These are phyloP conservation scores for Cydia amplana DNA, from an alignment of 1,140 invertebrate genomes.

Conservation along the genomic window DNA sequence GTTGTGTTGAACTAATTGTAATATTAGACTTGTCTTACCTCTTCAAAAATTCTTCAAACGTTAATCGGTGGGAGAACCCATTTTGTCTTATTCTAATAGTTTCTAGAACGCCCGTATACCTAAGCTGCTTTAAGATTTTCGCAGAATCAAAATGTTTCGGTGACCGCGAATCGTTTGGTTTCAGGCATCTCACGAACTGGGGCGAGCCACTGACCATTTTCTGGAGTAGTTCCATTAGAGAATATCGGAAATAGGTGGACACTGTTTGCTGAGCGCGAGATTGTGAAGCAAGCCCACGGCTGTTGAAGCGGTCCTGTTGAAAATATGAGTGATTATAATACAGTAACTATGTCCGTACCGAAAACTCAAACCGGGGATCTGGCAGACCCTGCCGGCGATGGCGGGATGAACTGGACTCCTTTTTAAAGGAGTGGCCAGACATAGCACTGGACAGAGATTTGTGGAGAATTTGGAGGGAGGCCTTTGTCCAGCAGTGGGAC, in stretches of 20 bases:
- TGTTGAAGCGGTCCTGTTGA: slow-evolving; percentile 77
- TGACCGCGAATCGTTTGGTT: slow-evolving; percentile 88
- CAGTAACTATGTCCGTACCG: too few species aligned
- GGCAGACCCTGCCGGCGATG: too few species aligned
- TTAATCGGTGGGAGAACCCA: slow-evolving; percentile 89
- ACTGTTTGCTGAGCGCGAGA: slow-evolving; percentile 91
- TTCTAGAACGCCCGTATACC: slow-evolving; percentile 90
- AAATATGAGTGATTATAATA: neutral
- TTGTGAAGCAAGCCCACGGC: slow-evolving; percentile 86
- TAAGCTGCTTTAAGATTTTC: slow-evolving; percentile 87
- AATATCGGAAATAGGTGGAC: slow-evolving; percentile 91
- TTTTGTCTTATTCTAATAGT: slow-evolving; percentile 90
- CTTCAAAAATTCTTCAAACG: slow-evolving; percentile 89
- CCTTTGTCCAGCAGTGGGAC: too few species aligned
- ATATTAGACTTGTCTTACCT: slow-evolving; percentile 77
- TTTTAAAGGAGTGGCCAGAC: too few species aligned
- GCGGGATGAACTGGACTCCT: too few species aligned
- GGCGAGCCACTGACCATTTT: slow-evolving; percentile 90
- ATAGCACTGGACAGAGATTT: too few species aligned
- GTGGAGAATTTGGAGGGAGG: too few species aligned
- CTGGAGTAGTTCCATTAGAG: slow-evolving; percentile 90
- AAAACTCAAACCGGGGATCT: too few species aligned
- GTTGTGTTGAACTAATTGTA: too few species aligned
- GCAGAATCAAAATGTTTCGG: slow-evolving; percentile 85
- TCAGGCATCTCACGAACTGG: slow-evolving; percentile 92